A percentile compares a stretch with the other conserved stretches of the same genome.
These are phyloP conservation scores for Cinclus mexicanus DNA, from an alignment of 2,113 vertebrate species.

Conservation along the genomic window DNA sequence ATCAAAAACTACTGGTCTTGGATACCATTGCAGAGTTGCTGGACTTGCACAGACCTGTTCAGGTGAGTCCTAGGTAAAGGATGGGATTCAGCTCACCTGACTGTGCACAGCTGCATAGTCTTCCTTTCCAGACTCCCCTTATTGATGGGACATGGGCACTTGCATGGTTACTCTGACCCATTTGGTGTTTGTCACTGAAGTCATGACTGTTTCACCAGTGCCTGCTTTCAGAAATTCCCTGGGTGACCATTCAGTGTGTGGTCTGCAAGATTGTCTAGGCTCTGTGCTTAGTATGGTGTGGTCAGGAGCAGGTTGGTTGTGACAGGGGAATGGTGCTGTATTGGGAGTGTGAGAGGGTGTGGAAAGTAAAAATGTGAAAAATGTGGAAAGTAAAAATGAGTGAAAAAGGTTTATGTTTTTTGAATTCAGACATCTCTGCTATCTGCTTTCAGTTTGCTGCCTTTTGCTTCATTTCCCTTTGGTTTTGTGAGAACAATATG, in stretches of 20 bases:
- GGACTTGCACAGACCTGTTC: not conserved
- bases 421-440: not conserved
- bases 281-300: too few relatives aligned
- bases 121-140: not conserved
- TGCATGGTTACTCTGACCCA: not conserved
- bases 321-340: not conserved
- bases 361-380: not conserved
- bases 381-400: not conserved
- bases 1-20: not conserved
- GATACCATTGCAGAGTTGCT: not conserved
- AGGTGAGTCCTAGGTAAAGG: not conserved
- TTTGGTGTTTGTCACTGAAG: not conserved
- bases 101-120: not conserved
- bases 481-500: not conserved
- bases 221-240: not conserved
- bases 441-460: not conserved
- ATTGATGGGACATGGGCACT: not conserved
- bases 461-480: not conserved
- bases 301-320: not conserved
- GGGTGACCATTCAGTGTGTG: not conserved
- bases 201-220: not conserved
- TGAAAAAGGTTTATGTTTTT: not conserved
- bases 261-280: not conserved
- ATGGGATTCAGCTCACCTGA: not conserved
- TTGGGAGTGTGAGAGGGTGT: too few relatives aligned